Evolutionary conservation across 2,888 invertebrate genomes (phyloP), one percentile per base, ranked within the genome.

Genomic region (Dasysyrphus albostriatus): DNA sequence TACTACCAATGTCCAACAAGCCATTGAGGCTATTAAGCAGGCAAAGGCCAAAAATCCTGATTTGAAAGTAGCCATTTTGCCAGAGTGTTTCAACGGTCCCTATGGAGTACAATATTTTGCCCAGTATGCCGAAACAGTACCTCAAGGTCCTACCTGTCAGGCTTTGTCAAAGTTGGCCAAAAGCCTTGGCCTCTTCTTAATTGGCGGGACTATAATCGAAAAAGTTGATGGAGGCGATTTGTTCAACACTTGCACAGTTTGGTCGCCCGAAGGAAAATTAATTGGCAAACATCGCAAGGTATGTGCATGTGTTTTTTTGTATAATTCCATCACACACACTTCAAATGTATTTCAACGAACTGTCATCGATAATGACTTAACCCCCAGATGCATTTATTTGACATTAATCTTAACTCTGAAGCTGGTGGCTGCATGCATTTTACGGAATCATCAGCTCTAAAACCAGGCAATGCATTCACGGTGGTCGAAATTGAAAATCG

Each of bases 61-160:
- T 74, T 75, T 91, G 0, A 88, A 95, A 87, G 88, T 97, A 69
- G 93, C 96, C 49, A 94, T 95, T 2, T 91, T 97, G 32, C 96
- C 97, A 0, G 99, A 99, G 93, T 98, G 98, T 91, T 99, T 98
- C 91, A 99, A 98, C 92, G 97, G 97, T 5, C 98, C 98, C 0
- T 99, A 98, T 93, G 98, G 98, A 80, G 95, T 95, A 0, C 90
- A 91, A 59, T 96, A 95, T 91, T 98, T 98, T 92, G 93, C 94
- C 0, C 95, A 97, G 89, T 97, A 97, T 92, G 97, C 98, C 0
- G 98, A 99, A 92, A 92, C 93, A n/a, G 94, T 99, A 63, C 98
- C 98, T 0, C 92, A 94, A n/a, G 97, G 98, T 0, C 94, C 95
- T 81, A 97, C 98, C 3, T 94, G 95, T 83, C 91, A 93, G 34